Base-by-base conservation (phyloP, 2,113 vertebrate species). In the Aegithalos caudatus region DNA sequence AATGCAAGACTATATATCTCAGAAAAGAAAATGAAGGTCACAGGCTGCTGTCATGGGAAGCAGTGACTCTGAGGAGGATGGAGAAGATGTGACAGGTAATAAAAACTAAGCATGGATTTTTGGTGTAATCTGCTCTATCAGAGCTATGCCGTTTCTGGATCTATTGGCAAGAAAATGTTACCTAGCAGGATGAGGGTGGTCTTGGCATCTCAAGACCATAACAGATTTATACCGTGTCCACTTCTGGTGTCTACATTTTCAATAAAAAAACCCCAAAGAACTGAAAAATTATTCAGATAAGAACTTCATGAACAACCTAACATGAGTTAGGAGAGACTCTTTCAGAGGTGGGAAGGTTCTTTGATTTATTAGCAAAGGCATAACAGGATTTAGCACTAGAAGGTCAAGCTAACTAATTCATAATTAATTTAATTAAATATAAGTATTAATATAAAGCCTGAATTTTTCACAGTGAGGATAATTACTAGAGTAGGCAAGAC, bases 1-100 rank as follows among this genome's bases (percentile, higher is more conserved):
- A 97, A 97, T 94, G 89, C 53, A 65, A 81, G 70, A 64, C 64
- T 88, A 40, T 95, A 71, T 79, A 94, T 95, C 89, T 95, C 51
- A 3, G 69, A 88, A 56, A 12, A 88, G 86, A 89, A 94, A 92
- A 87, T 84, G 83, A 96, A 94, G 92, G 91, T 94, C 94, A 91
- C 65, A 29, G 80, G 81, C 89, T 94, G 91, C 91, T 92, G 64
- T 56, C 72, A 24, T 23, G 69, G 83, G 73, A 94, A 91, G 86
- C 77, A 62, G 72, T 44, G 72, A 38, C 82, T 73, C 69, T 58
- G 76, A 92, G 76, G 60, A 90, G 64, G 53, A 48, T 40, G 71
- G 54, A 79, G 76, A 79, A 83, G 51, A 90, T 50, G 38, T 86
- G 72, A 29, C 56, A 88, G 51, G 51, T 70, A 84, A 66, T 54